Base-by-base conservation (phyloP, 1,140 invertebrate species). In the Piezodorus guildinii region DNA sequence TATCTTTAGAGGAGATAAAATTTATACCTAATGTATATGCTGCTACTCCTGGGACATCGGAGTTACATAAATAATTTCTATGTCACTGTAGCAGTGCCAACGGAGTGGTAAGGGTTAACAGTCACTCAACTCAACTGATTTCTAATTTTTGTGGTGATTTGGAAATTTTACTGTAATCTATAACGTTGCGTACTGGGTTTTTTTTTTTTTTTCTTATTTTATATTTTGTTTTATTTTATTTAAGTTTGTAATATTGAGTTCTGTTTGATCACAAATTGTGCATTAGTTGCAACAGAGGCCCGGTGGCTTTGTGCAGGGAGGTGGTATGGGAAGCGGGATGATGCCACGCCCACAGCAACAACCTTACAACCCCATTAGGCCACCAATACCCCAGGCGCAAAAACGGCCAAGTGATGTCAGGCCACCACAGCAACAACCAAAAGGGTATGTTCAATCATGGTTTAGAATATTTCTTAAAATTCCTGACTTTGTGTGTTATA, bases 401-500 rank as follows among this genome's bases (percentile, higher is more conserved):
- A 86, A 86, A 73, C 73, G 84, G 49, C 81, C 80, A 9, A 72
- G 76, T 2, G 84, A 84, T 73, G 79, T 77, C 68, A 76, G 84
- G 66, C 77, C 78, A 59, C 76, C 79, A n/a, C 83, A 80, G 65
- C 81, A 71, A 68, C 77, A 82, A 51, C 46, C 66, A 65, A 59
- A 68, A 68, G 69, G 65, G 64, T 68, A 64, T 60, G 34, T 39
- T 39, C 8, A 30, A 8, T 39, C 12, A 10, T 39, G 1, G 2
- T 39, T 39, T 1, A 10, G 1, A 10, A 39, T 10, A 10, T 39
- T 39, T 12, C 12, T 39, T 39, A 12, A 30, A 30, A 12, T 39
- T 39, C 34, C 34, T 39, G 34, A 39, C 6, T 10, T 6, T 39
- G 12, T 10, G 34, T 39, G 34, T 39, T 39, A 39, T 10, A 39